phyloP scores from a whole-genome alignment of 2,113 vertebrate species.

The Muscicapa adusta region DNA sequence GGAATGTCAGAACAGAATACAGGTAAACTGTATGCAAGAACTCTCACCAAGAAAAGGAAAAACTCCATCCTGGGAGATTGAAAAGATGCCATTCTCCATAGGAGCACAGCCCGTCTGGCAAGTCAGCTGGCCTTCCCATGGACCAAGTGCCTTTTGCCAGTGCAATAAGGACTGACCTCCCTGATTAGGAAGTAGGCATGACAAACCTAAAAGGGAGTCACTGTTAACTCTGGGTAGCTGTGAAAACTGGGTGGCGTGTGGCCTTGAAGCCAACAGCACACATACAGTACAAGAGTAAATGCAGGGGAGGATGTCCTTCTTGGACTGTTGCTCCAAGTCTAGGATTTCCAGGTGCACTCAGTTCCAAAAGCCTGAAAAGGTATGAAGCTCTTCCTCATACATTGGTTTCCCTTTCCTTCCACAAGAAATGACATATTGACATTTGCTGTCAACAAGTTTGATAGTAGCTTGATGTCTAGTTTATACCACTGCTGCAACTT shows the following conservation, averaged over 20 bases:
- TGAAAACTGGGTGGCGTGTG: background rate
- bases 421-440: background rate
- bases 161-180: background rate
- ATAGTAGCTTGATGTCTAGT: background rate
- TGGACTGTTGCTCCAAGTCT: background rate
- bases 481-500: background rate
- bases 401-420: background rate
- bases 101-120: background rate
- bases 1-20: background rate
- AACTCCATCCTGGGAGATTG: background rate
- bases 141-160: background rate
- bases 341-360: background rate
- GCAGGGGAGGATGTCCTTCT: accelerated
- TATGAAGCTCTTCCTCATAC: background rate
- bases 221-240: background rate
- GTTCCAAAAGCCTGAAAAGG: background rate
- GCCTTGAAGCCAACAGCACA: background rate
- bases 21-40: accelerated
- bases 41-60: background rate
- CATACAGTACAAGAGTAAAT: background rate
- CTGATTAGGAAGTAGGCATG: background rate
- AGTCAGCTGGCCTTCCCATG: background rate
- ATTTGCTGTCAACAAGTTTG: background rate
- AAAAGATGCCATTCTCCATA: background rate
- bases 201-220: background rate